Conservation (phyloP, 2,113 vertebrate genomes). For the Penelope pileata region DNA sequence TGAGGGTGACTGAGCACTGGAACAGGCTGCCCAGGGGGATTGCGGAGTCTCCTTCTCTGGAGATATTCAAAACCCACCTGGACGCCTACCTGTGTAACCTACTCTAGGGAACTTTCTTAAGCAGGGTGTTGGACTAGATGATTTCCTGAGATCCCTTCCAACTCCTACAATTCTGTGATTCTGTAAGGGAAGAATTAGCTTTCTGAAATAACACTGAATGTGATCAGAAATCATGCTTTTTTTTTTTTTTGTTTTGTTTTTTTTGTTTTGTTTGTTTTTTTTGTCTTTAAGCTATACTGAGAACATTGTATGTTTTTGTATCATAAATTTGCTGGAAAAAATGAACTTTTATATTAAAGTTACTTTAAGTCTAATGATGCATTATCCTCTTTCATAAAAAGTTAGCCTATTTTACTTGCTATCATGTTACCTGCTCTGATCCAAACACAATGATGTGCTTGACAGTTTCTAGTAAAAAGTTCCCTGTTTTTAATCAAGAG, state of each 20-base stretch:
- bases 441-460: background rate
- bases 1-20: too few species aligned
- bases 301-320: background rate
- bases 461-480: background rate
- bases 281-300: background rate
- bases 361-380: background rate
- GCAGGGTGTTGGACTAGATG: too few species aligned
- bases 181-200: background rate
- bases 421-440: background rate
- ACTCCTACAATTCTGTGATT: too few species aligned
- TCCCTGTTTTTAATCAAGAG: background rate
- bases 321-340: background rate
- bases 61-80: too few species aligned
- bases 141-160: too few species aligned
- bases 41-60: too few species aligned
- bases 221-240: background rate
- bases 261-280: too few species aligned
- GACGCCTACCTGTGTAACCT: too few species aligned
- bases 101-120: too few species aligned
- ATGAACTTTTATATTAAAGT: background rate
- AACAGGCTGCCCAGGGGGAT: too few species aligned
- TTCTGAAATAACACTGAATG: background rate
- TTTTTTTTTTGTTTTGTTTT: too few species aligned
- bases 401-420: background rate
- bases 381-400: background rate